phyloP scores from a whole-genome alignment of 2,797 vertebrate species.

The Poecilia picta region DNA sequence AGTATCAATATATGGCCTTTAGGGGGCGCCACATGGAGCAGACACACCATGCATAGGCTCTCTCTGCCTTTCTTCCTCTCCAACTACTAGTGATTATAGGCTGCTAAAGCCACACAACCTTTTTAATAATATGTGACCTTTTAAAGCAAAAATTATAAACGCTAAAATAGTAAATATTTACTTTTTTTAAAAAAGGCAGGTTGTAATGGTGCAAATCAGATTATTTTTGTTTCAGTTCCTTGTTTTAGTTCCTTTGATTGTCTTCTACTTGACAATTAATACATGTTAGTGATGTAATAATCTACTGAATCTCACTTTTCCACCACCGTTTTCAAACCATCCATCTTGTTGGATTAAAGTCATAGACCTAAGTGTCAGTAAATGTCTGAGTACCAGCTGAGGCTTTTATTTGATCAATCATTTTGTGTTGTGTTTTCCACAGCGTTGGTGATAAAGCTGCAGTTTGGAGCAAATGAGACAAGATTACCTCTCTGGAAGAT shows the following conservation, averaged over 20 bases:
- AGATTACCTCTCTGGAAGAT: conserved; percentile 36
- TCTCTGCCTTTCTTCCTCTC: not conserved
- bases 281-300: not conserved
- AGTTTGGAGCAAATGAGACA: conserved; percentile 53
- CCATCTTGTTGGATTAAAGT: not conserved
- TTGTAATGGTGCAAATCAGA: not conserved
- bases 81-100: not conserved
- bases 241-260: not conserved
- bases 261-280: not conserved
- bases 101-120: not conserved
- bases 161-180: not conserved
- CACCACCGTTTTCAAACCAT: not conserved
- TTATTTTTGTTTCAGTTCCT: not conserved
- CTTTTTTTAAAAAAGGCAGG: too few relatives aligned
- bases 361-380: not conserved
- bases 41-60: not conserved
- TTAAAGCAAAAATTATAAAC: not conserved
- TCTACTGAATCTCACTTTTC: not conserved
- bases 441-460: conserved; percentile 54
- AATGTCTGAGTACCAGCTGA: conserved; percentile 7
- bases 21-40: not conserved
- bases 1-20: not conserved
- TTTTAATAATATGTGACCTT: not conserved
- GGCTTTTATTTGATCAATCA: conserved; percentile 52
- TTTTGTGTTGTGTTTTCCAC: conserved; percentile 60